Evolutionary conservation across 2,113 vertebrate species (phyloP), one percentile per base, ranked within the genome.

Genomic region (Gopherus evgoodei): DNA sequence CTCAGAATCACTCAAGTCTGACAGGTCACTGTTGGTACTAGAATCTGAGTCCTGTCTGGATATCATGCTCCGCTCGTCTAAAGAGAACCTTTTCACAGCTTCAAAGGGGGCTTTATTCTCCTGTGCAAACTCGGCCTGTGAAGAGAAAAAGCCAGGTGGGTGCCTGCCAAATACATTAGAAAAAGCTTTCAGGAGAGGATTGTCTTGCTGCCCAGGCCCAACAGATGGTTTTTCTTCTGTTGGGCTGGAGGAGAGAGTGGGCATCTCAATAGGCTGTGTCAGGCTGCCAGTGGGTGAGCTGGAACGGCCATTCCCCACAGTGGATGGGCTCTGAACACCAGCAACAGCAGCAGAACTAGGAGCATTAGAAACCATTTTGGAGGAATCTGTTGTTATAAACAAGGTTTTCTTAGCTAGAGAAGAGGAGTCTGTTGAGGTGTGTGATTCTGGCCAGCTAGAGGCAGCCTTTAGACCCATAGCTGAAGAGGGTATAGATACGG

Each of bases 1-100:
- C 97, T 99, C 99, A 44, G 99, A 99, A 95, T 99, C 99, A 84
- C 99, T 99, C 96, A 99, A 97, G 97, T 99, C 99, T 93, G 99
- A 99, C 92, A 99, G 97, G 97, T 99, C 99, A 57, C 99, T 99
- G 97, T 99, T 99, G 93, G 99, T 99, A 96, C 99, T 99, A 76
- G 99, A 99, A 95, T 99, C 99, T 0, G 99, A 99, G 97, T 99
- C 99, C 52, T 98, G 99, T 97, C 99, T 99, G 50, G 98, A 99
- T 2, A 98, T 98, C 88, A 99, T 98, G 93, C 99, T 98, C 87
- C 99, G 98, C 84, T 99, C 99, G 97, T 99, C 99, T 94, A 99
- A 96, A 12, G 98, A 98, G 97, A 99, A 99, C 97, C 99, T 99
- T 97, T 99, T 99, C 87, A 99, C 99, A 97, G 97, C 98, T 98